Evolutionary conservation across 2,113 vertebrate species (phyloP), one percentile per base, ranked within the genome.

Genomic region (Australoheros scitulus): DNA sequence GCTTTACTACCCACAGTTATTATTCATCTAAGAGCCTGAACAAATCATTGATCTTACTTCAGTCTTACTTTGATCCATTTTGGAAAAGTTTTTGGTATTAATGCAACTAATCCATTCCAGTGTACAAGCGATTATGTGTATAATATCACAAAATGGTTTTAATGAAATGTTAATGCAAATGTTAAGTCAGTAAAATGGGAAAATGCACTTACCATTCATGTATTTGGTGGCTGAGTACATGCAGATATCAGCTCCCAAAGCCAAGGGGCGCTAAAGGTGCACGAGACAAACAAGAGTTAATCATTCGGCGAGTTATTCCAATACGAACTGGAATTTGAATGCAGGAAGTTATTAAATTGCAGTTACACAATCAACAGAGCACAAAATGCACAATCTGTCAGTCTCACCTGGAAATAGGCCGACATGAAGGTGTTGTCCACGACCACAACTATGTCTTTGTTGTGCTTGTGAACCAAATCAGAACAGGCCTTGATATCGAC

Each of bases 401-500:
- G 36, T 11, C 81, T 87, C 78, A 99, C 98, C 97, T 99, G 98
- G 92, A 99, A 99, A 83, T 97, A 99, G 0, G 98, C 86, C 0
- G 98, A 99, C 98, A 99, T 99, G 63, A 99, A 99, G 57, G 96
- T 97, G 92, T 99, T 99, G 92, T 99, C 98, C 72, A 99, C 97
- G 0, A 95, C 98, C 17, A 99, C 90, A 78, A 99, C 92, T 17
- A 97, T 94, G 68, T 96, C 96, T 77, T 95, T 95, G 13, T 92
- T 95, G 70, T 96, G 92, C 29, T 90, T 50, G 60, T 94, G 97
- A 3, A 95, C 94, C 3, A 92, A 34, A 0, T 96, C 94, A 0
- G 97, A 95, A 24, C 98, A 99, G 74, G 91, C 95, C 87, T 85
- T 81, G 38, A 99, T 99, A 92, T 99, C 98, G 3, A 96, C 92